Evolutionary conservation across 2,113 vertebrate species (phyloP).

Genomic region (Microtus oregoni): DNA sequence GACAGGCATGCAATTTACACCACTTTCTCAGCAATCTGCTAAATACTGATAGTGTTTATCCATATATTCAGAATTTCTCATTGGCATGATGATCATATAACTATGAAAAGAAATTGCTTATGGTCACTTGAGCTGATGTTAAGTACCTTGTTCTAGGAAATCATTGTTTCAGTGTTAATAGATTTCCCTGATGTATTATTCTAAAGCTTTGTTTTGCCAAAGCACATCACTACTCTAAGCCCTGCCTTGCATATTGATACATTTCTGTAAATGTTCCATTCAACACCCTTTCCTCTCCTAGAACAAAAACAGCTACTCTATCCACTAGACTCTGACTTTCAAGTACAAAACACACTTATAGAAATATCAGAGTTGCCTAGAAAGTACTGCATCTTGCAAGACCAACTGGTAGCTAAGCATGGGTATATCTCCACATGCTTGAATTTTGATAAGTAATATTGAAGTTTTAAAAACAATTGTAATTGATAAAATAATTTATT

Average conservation of each 20-base stretch:
- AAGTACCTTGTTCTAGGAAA: background rate
- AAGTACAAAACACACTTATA: background rate
- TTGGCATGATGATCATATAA: background rate
- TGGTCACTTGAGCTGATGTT: background rate
- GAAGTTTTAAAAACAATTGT: background rate
- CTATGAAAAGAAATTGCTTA: background rate
- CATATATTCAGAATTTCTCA: background rate
- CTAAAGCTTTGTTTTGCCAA: background rate
- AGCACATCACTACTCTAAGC: background rate
- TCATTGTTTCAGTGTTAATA: background rate
- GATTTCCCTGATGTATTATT: background rate
- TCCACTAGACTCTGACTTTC: background rate
- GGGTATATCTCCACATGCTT: background rate
- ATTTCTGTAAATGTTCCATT: background rate
- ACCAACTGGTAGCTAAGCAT: background rate
- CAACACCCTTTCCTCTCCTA: background rate
- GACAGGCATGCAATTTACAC: background rate
- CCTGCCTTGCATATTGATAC: background rate
- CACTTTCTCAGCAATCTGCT: background rate
- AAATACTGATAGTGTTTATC: background rate
- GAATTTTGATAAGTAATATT: background rate
- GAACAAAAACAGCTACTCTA: background rate
- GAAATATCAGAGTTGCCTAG: background rate
- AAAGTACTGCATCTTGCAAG: slow-evolving; percentile 5
- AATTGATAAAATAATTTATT: background rate